These are phyloP conservation scores for Anticlea derivata DNA, from an alignment of 2,888 invertebrate genomes.

Conservation along the genomic window DNA sequence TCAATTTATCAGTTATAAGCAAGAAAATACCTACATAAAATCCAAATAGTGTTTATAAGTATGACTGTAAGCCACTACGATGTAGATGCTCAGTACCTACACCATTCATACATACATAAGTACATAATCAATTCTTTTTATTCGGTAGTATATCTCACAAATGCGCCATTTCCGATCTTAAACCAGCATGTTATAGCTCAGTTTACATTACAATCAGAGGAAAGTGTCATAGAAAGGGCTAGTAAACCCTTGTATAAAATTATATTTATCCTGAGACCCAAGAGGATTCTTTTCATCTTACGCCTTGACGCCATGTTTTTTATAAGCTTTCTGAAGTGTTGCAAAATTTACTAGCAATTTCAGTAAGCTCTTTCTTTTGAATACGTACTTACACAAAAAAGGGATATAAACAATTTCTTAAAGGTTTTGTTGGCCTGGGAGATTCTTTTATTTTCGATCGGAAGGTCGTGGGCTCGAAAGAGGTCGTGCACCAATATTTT, in stretches of 20 bases:
- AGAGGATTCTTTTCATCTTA: conserved; percentile 27
- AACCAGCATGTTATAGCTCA: background rate
- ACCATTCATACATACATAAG: too few relatives aligned
- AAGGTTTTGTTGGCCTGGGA: background rate
- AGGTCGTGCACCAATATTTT: too few relatives aligned
- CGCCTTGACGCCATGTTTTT: conserved; percentile 3
- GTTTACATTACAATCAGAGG: background rate
- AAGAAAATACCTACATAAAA: too few relatives aligned
- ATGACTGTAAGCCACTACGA: too few relatives aligned
- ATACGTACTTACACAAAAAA: background rate
- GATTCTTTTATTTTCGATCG: too few relatives aligned
- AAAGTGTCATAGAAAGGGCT: background rate
- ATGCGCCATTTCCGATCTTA: background rate
- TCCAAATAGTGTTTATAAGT: too few relatives aligned
- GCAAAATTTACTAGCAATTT: background rate
- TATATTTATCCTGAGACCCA: conserved; percentile 31
- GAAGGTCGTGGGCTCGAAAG: too few relatives aligned
- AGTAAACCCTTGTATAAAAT: conserved; percentile 31
- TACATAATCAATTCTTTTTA: too few relatives aligned
- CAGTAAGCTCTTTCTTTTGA: background rate
- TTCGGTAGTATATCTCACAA: too few relatives aligned
- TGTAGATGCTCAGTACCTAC: too few relatives aligned
- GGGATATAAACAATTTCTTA: background rate
- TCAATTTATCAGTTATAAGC: too few relatives aligned
- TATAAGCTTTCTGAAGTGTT: conserved; percentile 3